phyloP scores from a whole-genome alignment of 2,113 vertebrate species.

The Myodes glareolus region DNA sequence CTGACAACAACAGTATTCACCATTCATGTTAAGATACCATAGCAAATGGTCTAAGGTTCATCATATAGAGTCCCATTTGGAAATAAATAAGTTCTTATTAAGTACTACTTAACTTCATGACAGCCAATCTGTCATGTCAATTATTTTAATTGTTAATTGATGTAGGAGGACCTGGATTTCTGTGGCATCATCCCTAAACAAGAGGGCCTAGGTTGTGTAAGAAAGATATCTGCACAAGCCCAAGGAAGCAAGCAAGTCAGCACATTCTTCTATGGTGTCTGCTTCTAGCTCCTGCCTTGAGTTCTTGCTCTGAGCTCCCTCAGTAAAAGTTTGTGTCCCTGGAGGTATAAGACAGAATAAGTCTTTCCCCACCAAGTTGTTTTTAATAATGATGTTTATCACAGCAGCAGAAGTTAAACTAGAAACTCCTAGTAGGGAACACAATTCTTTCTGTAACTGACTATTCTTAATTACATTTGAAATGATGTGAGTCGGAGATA shows the following conservation, averaged over 20 bases:
- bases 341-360: background rate
- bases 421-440: background rate
- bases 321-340: background rate
- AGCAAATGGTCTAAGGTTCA: background rate
- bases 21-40: background rate
- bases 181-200: background rate
- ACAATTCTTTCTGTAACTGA: background rate
- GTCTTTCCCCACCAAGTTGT: background rate
- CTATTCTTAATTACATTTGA: background rate
- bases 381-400: background rate
- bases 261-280: background rate
- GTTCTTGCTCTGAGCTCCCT: background rate
- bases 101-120: background rate
- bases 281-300: background rate
- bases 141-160: background rate
- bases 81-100: background rate
- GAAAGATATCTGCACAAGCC: background rate
- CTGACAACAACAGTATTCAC: background rate
- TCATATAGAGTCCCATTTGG: background rate
- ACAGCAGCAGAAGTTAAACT: background rate
- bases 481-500: background rate
- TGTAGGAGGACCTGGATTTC: background rate
- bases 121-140: too few relatives aligned
- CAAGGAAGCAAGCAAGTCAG: background rate
- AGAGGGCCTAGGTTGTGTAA: background rate